Evolutionary conservation across 2,113 vertebrate genomes (phyloP).

Genomic region (Cariama cristata): DNA sequence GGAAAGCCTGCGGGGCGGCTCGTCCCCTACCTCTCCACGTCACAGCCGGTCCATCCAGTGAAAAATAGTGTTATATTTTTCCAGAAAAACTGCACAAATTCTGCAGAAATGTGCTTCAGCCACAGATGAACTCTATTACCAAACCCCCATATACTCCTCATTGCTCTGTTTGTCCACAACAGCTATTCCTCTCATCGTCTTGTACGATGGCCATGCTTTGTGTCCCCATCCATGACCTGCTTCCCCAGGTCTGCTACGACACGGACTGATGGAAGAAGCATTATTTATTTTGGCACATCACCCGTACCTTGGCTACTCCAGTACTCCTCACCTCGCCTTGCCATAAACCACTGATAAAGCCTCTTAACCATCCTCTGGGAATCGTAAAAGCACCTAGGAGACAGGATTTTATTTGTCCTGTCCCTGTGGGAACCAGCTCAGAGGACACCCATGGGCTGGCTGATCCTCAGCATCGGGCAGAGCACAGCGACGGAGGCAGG

Average conservation of each 20-base stretch:
- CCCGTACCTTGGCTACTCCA: background rate
- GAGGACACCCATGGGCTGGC: background rate
- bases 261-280: background rate
- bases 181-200: background rate
- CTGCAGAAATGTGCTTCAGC: background rate
- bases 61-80: background rate
- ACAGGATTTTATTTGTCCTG: background rate
- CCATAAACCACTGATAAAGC: background rate
- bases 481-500: accelerated
- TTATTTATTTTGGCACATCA: background rate
- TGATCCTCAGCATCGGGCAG: background rate
- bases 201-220: background rate
- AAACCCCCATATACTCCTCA: background rate
- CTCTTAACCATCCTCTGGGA: background rate
- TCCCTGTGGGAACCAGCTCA: background rate
- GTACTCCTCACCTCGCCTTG: background rate
- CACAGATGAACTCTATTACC: background rate
- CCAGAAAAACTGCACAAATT: background rate
- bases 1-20: background rate
- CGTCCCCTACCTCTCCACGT: background rate
- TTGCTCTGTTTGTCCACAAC: background rate
- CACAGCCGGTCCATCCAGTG: background rate
- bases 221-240: background rate
- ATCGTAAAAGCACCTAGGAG: background rate
- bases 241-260: background rate